phyloP scores from a whole-genome alignment of 2,797 vertebrate genomes.

The Arrhamphus sclerolepis region DNA sequence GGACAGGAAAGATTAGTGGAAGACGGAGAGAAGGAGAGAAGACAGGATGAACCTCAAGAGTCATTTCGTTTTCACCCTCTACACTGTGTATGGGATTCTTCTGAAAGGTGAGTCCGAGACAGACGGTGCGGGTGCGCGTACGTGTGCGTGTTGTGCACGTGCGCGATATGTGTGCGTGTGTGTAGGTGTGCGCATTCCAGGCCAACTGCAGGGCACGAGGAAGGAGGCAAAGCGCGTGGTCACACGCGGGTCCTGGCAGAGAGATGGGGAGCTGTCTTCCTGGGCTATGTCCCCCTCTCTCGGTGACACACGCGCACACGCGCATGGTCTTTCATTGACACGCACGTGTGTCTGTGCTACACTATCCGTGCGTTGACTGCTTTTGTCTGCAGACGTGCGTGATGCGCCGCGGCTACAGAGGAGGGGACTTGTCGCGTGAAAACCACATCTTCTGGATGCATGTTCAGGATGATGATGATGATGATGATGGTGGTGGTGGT shows the following conservation, averaged over 20 bases:
- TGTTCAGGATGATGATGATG: conserved; percentile 14
- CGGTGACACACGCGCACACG: not conserved
- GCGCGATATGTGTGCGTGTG: conserved; percentile 5
- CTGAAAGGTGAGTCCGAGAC: conserved; percentile 74
- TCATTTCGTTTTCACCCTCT: conserved; percentile 77
- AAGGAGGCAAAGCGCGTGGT: conserved; percentile 33
- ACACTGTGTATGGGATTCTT: conserved; percentile 77
- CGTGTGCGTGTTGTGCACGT: not conserved
- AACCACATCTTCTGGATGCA: not conserved
- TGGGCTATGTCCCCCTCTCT: not conserved
- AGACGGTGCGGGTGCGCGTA: conserved; percentile 19
- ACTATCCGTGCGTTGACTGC: conserved; percentile 11
- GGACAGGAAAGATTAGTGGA: conserved; percentile 56
- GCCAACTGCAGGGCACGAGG: conserved; percentile 37
- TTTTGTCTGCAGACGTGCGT: conserved; percentile 20
- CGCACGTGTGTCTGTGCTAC: conserved; percentile 16
- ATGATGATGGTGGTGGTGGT: conserved; percentile 33
- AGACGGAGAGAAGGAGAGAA: not conserved
- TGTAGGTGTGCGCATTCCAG: conserved; percentile 19
- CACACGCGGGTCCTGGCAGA: conserved; percentile 40
- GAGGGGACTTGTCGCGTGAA: conserved; percentile 1
- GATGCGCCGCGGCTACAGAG: conserved; percentile 5
- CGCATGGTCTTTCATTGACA: conserved; percentile 1
- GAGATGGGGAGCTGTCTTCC: conserved; percentile 3
- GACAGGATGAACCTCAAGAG: conserved; percentile 77